Evolutionary conservation across 2,113 vertebrate species (phyloP).

Genomic region (Cebidichthys violaceus): DNA sequence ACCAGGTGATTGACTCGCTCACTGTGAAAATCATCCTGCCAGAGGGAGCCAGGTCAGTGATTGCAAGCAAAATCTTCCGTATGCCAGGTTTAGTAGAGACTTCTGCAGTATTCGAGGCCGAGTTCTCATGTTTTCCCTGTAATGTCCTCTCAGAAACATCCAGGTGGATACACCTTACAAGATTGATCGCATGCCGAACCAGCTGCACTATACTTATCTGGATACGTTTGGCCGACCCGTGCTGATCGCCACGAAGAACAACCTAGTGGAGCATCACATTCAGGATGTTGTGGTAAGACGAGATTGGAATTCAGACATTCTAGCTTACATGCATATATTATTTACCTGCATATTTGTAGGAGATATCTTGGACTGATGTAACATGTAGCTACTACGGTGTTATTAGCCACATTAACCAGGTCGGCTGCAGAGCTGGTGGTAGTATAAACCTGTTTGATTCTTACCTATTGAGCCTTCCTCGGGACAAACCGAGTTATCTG

Average conservation of each 20-base stretch:
- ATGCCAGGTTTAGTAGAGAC: background rate
- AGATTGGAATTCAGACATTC: background rate
- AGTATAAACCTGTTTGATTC: background rate
- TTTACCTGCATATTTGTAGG: background rate
- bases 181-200: slow-evolving; percentile 88
- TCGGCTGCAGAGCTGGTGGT: background rate
- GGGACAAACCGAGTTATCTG: background rate
- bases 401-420: background rate
- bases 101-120: background rate
- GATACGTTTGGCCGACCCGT: slow-evolving; percentile 97
- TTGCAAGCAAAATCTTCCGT: background rate
- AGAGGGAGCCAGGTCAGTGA: slow-evolving; percentile 95
- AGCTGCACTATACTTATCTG: slow-evolving; percentile 97
- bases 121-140: slow-evolving; percentile 4
- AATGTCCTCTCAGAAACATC: slow-evolving; percentile 86
- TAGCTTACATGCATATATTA: background rate
- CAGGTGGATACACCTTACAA: slow-evolving; percentile 95
- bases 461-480: background rate
- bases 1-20: slow-evolving; percentile 94
- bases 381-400: background rate
- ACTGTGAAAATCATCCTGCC: slow-evolving; percentile 96
- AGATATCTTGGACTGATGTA: background rate
- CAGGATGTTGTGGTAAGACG: slow-evolving; percentile 94
- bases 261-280: slow-evolving; percentile 98
- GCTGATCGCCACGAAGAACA: slow-evolving; percentile 93